Evolutionary conservation across 2,113 vertebrate genomes (phyloP).

Genomic region (Prunella fulvescens): DNA sequence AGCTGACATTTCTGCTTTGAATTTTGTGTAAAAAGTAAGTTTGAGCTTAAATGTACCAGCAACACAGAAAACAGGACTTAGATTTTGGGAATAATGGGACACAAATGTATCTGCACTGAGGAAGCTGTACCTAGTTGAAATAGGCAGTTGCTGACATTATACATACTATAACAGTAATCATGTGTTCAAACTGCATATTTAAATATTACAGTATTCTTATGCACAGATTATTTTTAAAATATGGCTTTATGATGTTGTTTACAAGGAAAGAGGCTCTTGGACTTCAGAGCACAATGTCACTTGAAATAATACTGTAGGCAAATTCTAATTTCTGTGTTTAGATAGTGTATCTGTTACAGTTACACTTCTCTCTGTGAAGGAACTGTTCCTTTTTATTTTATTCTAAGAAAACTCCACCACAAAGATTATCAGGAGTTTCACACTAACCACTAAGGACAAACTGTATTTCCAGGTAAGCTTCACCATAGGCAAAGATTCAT

Average conservation of each 20-base stretch:
- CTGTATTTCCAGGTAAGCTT: neutral
- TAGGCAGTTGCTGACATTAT: neutral
- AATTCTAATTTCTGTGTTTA: neutral
- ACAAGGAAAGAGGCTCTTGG: neutral
- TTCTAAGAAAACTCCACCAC: neutral
- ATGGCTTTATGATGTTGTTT: neutral
- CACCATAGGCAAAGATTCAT: neutral
- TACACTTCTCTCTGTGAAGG: neutral
- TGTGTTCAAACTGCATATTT: neutral
- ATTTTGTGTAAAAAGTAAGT: neutral
- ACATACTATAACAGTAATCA: neutral
- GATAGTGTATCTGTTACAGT: neutral
- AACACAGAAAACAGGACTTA: neutral
- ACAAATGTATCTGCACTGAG: neutral
- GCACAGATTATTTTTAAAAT: neutral
- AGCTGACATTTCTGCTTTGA: conserved; percentile 34
- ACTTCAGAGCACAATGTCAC: neutral
- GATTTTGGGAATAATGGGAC: neutral
- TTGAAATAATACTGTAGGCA: neutral
- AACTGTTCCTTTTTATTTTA: neutral
- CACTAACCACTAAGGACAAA: neutral
- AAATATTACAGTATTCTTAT: neutral
- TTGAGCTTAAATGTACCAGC: neutral
- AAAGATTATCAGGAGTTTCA: neutral
- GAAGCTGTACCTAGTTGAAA: neutral